Base-by-base conservation (phyloP, 2,113 vertebrate species). In the Cololabis saira region DNA sequence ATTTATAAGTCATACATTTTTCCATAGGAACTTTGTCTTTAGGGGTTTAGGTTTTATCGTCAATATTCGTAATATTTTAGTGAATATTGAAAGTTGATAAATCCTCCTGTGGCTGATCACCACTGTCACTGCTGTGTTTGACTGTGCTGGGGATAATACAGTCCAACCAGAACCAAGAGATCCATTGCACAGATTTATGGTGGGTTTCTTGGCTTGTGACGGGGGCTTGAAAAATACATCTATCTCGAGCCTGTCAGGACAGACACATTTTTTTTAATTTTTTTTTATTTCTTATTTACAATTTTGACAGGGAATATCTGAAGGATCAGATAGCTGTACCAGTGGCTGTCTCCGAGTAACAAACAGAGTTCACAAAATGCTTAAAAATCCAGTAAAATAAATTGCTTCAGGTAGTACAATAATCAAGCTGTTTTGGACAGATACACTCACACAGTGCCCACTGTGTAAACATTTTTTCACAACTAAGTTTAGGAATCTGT, bases 61-160 rank as follows among this genome's bases (percentile, higher is more conserved):
- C 66, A 91, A 77, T 80, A 76, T 87, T 86, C 67, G 82, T 67
- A 80, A 71, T 75, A 80, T 86, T 81, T 88, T 57, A 48, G 74
- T 83, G 87, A 53, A 81, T 59, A 69, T 73, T 81, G 56, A 57
- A 43, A 80, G 74, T 70, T 71, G 66, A 84, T 65, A 37, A 75
- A 83, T 77, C 79, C 14, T 78, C 82, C 58, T 27, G 81, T 73
- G 76, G 68, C 71, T 84, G 72, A 77, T 84, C 41, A 74, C 76
- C 67, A 48, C 27, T 87, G 82, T 88, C 77, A 78, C 52, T 58
- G 58, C 53, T 69, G 58, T 58, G 41, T 83, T 83, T 81, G 78
- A 86, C 72, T 71, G 71, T 69, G 61, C 79, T 49, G 67, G 37
- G 43, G 41, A 54, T 75, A 59, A 63, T 18, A 17, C 64, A 75